Evolutionary conservation across 2,797 vertebrate species (phyloP).

Genomic region (Phalanger gymnotis): DNA sequence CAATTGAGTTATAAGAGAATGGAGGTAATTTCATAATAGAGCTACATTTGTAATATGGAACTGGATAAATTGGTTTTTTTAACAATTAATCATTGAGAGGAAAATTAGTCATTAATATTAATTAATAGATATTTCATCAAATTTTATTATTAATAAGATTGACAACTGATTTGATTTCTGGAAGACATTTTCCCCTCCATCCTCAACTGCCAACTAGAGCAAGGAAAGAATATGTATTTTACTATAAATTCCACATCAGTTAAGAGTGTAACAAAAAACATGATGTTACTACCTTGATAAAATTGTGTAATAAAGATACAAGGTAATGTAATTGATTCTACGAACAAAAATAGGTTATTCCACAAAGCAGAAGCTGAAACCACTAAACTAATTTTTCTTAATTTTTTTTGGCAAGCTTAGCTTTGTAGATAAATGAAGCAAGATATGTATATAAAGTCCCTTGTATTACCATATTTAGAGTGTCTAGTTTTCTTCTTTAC

Average conservation of each 20-base stretch:
- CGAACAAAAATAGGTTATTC: slow-evolving; percentile 87
- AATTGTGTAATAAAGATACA: slow-evolving; percentile 86
- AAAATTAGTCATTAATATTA: slow-evolving; percentile 87
- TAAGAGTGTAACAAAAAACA: slow-evolving; percentile 73
- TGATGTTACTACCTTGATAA: slow-evolving; percentile 87
- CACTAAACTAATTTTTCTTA: slow-evolving; percentile 81
- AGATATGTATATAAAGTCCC: slow-evolving; percentile 46
- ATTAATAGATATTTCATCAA: slow-evolving; percentile 85
- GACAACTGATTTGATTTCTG: slow-evolving; percentile 85
- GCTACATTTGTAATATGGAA: slow-evolving; percentile 72
- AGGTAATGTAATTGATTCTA: slow-evolving; percentile 85
- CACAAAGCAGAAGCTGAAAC: slow-evolving; percentile 81
- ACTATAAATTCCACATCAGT: slow-evolving; percentile 84
- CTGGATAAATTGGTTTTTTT: slow-evolving; percentile 78
- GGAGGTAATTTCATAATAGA: not conserved
- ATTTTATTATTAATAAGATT: slow-evolving; percentile 85
- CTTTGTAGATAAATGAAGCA: slow-evolving; percentile 73
- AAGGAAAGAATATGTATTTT: slow-evolving; percentile 84
- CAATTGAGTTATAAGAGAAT: not conserved
- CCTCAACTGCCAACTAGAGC: slow-evolving; percentile 81
- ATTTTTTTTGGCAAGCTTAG: slow-evolving; percentile 79
- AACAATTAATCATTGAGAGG: slow-evolving; percentile 83
- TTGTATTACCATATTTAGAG: slow-evolving; percentile 7
- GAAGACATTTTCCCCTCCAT: slow-evolving; percentile 79
- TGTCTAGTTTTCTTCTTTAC: slow-evolving; percentile 61